Evolutionary conservation across 2,888 invertebrate genomes (phyloP), one percentile per base, ranked within the genome.

Genomic region (Drosophila suboccidentalis): DNA sequence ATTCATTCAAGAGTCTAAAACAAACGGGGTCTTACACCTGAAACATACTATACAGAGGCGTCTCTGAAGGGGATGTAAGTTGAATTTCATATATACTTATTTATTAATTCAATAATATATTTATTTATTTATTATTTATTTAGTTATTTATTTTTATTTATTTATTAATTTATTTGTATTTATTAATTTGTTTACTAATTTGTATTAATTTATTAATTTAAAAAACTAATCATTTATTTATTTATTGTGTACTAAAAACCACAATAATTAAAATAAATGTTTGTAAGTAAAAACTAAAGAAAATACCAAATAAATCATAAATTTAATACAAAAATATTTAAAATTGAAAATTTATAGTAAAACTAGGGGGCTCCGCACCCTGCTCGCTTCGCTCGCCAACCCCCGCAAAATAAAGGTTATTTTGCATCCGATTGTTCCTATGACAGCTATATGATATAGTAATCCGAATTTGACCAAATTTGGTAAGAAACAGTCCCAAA

Each of bases 1-100:
- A 49, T 55, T 51, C 67, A 75, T 50, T 66, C 49, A 58, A 41
- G 54, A 47, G 19, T 17, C 59, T 36, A 43, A 43, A 60, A 19
- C 49, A 38, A 44, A 44, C n/a, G 38, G n/a, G 47, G 6, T 29
- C 44, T 64, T 10, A 19, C n/a, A 34, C 15, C 32, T 39, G 17
- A 43, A 9, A 8, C 22, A 6, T 9, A 5, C 3, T 15, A 9
- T 19, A 6, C 32, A 58, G 54, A 17, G 32, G 49, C 47, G 50
- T 49, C 0, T 0, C 29, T 13, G 5, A 58, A n/a, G 17, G 34
- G 57, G 49, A 3, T 22, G 26, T 3, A 29, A 22, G 8, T 22
- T 43, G 11, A 13, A 1, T 29, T 29, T 29, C 1, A 9, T 2
- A 19, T 43, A 10, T 15, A 19, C 11, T 43, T 19, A 43, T 29